Base-by-base conservation (phyloP, 2,113 vertebrate genomes). In the Thinocorus orbignyianus region DNA sequence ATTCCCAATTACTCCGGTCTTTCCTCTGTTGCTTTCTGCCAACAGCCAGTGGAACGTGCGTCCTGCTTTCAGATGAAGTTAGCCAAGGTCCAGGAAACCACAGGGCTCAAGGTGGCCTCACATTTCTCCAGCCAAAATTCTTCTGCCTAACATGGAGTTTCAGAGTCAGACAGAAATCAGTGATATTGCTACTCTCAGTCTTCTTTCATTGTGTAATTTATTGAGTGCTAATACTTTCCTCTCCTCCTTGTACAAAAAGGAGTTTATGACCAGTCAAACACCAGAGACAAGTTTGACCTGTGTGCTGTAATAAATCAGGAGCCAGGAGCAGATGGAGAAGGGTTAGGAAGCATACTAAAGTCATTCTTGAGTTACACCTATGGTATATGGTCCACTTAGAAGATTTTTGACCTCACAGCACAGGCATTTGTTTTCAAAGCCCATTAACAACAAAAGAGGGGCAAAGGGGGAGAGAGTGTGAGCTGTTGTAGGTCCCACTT, bases 371-470 rank as follows among this genome's bases (percentile, higher is more conserved):
- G 49, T 94, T 95, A 83, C 90, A 95, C 62, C 86, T 88, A 48
- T 51, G 49, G 58, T 83, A 17, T 54, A 73, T 3, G 12, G 41
- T 48, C 70, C 58, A 26, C 52, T 87, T 70, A n/a, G 44, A 76
- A 66, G 37, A 73, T 88, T 85, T 82, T 73, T 94, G n/a, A 71
- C 79, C 60, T 70, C 42, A 23, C 22, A 80, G 33, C 31, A 65
- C 60, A 82, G 41, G 46, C 61, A 64, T 94, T 94, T 84, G 58
- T 91, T 95, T 93, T 90, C 82, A 93, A 90, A 96, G 88, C 26
- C 35, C 1, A 70, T 58, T 58, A 70, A 62, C 69, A 91, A 88
- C 46, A 84, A 72, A 87, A 81, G 19, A 1, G 10, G 24, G 14
- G 7, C 9, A 26, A 30, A 58, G 23, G 6, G 10, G 15, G 14